Base-by-base conservation (phyloP, 35 echinoderm and acorn worm genomes). In the Heliocidaris erythrogramma region DNA sequence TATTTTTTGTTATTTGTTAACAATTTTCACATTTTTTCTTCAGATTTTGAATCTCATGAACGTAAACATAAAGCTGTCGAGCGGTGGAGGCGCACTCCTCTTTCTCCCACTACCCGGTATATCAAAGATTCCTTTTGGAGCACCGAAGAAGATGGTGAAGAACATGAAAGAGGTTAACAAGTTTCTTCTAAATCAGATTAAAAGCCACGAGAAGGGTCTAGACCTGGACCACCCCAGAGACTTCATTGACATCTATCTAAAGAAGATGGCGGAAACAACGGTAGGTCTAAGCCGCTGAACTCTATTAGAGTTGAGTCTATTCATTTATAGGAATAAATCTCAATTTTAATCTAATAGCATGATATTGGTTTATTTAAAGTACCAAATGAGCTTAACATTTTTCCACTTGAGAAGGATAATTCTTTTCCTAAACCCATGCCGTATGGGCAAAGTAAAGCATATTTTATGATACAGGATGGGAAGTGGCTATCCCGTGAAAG, bases 151-250 rank as follows among this genome's bases (percentile, higher is more conserved):
- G 87, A 95, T 90, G 86, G 88, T 30, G 4, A n/a, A 95, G 21
- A 95, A 95, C 31, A 90, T 88, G 17, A 59, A 48, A 49, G 17
- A 69, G 30, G 90, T 95, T 47, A 65, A 50, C 30, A n/a, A 48
- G 48, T 95, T 95, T 48, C 53, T 90, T 13, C 14, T 32, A 49
- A 32, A 92, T 30, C 49, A 65, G 53, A 48, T 95, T 9, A 59
- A 92, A 85, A 31, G 48, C 18, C 94, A 95, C 56, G 87, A 92
- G 65, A 60, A 52, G 29, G 49, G 59, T 32, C 32, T 95, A 21
- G 94, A 95, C 88, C 88, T 53, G 49, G 88, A 95, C 17, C 92
- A 95, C 47, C 94, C 87, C 35, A 52, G 88, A 35, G 94, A 95
- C 59, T 95, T 95, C 59, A 95, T 90, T 7, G 94, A 95, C 32